Base-by-base conservation (phyloP, 2,113 vertebrate genomes). In the Synchiropus splendidus region DNA sequence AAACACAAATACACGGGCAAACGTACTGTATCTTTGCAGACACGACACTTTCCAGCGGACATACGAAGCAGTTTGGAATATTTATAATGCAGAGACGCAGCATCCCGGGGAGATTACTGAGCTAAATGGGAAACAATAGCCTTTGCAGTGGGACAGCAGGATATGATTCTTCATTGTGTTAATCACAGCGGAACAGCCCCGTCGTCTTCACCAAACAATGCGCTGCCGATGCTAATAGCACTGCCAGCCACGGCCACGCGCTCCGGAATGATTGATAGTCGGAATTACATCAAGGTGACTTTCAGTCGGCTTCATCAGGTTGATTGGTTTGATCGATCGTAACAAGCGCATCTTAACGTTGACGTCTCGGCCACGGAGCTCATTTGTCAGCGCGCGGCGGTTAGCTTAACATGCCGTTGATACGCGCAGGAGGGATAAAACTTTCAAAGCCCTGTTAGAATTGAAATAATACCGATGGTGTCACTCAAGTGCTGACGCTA, bases 281-380 rank as follows among this genome's bases (percentile, higher is more conserved):
- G 58, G 81, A 80, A 80, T 83, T 81, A 80, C 57, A 74, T 81
- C 76, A 87, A 86, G 86, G 84, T 85, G 83, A 86, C 83, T 85
- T 83, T 81, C 64, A 71, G 71, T 74, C 75, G 51, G 45, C 71
- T 78, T 68, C 71, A 73, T 77, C 80, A 79, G 76, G 65, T 83
- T 81, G 61, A 76, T 76, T 51, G 44, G 68, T 66, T 73, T 83
- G 81, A 86, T 87, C 79, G 74, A 86, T 85, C 85, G 81, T 73
- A 79, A 80, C 73, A 54, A 64, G 53, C 54, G 49, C 49, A 48
- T 80, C 70, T 64, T 67, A 64, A 76, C 64, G 51, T 51, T 65
- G 59, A 62, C 54, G 62, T 48, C 64, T 47, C 53, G 67, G 57
- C 35, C 57, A 9, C 57, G 36, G 48, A 52, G 64, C 58, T 60